phyloP scores from a whole-genome alignment of 2,113 vertebrate genomes.

The cattle (Bos taurus) region ARS-UCD2.0 NC_037332.1:55037501-55038000 shows the following conservation, averaged over 20 bases:
- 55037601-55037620: background rate
- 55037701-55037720: background rate
- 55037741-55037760: background rate
- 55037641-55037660: background rate
- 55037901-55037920: too few species aligned
- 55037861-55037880: background rate
- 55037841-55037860: background rate
- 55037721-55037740: background rate
- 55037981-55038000: background rate
- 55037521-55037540: background rate
- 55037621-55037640: background rate
- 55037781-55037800: background rate
- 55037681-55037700: background rate
- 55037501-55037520: background rate
- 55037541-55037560: background rate
- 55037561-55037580: background rate
- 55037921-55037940: too few species aligned
- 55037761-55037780: background rate
- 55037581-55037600: background rate
- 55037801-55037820: background rate
- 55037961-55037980: background rate
- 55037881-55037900: too few species aligned
- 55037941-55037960: too few species aligned
- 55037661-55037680: background rate
- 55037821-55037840: background rate